These are phyloP conservation scores for Tromatobia lineatoria DNA, from an alignment of 2,888 invertebrate species.

Conservation along the genomic window DNA sequence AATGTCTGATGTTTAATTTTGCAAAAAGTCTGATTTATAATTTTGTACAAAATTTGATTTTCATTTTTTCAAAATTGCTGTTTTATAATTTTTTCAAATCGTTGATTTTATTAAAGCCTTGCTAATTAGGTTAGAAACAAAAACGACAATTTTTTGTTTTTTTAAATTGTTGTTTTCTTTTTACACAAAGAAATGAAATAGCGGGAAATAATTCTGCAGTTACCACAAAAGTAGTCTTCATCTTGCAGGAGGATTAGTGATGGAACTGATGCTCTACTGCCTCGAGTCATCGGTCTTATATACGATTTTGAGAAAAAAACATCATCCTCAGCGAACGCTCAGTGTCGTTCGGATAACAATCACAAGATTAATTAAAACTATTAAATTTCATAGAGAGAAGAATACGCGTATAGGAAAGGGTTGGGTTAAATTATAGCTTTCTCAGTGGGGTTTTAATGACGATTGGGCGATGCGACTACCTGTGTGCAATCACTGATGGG, in stretches of 20 bases:
- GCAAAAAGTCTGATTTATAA: too few relatives aligned
- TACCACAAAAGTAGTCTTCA: constrained; percentile 79
- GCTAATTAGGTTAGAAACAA: background rate
- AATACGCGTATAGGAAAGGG: constrained; percentile 63
- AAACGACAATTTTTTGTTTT: background rate
- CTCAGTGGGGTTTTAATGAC: constrained; percentile 76
- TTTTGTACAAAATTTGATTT: too few relatives aligned
- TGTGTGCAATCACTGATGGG: constrained; percentile 73
- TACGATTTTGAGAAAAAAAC: constrained; percentile 65
- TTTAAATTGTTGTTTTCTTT: background rate
- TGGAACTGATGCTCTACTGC: constrained; percentile 73
- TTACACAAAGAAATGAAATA: background rate
- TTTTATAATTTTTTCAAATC: too few relatives aligned
- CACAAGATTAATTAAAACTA: constrained; percentile 80
- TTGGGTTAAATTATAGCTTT: constrained; percentile 78
- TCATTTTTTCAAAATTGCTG: too few relatives aligned
- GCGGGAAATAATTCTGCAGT: background rate
- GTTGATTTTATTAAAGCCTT: too few relatives aligned
- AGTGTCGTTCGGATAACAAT: constrained; percentile 67
- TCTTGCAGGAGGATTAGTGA: constrained; percentile 74
- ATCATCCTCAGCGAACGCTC: constrained; percentile 69
- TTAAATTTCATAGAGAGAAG: constrained; percentile 73
- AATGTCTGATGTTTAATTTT: too few relatives aligned
- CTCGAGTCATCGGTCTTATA: constrained; percentile 72
- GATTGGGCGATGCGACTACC: constrained; percentile 72